Base-by-base conservation (phyloP, 2,113 vertebrate genomes). In the Vulpes vulpes region DNA sequence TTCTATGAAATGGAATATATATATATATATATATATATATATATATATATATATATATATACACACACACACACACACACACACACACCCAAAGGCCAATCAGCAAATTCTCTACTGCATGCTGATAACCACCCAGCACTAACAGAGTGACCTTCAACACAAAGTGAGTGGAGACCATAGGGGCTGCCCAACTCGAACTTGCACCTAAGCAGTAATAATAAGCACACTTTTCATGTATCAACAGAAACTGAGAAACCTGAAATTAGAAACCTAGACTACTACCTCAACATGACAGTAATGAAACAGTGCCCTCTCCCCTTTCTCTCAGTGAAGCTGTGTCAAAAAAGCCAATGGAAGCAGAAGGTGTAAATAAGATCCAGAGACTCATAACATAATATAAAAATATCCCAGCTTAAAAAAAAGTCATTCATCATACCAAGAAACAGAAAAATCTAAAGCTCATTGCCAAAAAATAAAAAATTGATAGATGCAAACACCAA, bases 361-460 rank as follows among this genome's bases (percentile, higher is more conserved):
- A 64, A 71, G 22, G 27, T 32, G 8, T 89, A 92, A 55, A 57
- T 57, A 86, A 84, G 32, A 83, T 60, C n/a, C 7, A 65, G 55
- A 79, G 12, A 51, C 15, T 67, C 51, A 19, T 8, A 15, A 53
- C 4, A n/a, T 27, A 57, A 35, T 27, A n/a, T 4, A 43, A 78
- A 60, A 96, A 78, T 55, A 20, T 38, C 3, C n/a, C 64, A 6
- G 7, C 15, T 23, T 30, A 23, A 25, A 81, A 51, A 51, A 65
- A 81, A 73, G 30, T 22, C 14, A 79, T 5, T 85, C 51, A 67
- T 49, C 12, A 57, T 11, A 20, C 22, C n/a, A 30, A 51, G 14
- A 79, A 89, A 69, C 35, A 60, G 19, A 60, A 92, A 89, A n/a
- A 60, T 60, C 51, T 60, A 32, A 94, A 84, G 67, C 14, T 69